Conservation (phyloP, 2,888 invertebrate species). For the Candidula unifasciata region DNA sequence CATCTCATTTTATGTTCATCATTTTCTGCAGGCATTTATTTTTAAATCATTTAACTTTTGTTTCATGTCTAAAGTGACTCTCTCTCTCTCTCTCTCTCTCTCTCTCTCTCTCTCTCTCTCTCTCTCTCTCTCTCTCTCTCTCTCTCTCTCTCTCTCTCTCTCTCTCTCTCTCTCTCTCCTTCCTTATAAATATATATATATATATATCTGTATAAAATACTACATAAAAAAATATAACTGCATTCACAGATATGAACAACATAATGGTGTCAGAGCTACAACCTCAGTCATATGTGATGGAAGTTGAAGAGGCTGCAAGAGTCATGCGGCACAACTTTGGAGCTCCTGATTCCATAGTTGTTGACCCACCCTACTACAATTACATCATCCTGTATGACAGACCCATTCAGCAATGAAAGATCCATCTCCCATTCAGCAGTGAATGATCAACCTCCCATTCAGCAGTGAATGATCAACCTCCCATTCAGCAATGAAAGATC, state of each 20-base stretch:
- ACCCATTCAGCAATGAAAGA: slow-evolving; percentile 29
- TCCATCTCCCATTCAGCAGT: background rate
- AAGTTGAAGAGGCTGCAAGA: slow-evolving; percentile 39
- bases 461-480: too few species aligned
- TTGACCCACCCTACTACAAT: slow-evolving; percentile 41
- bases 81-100: slow-evolving; percentile 6
- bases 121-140: slow-evolving; percentile 7
- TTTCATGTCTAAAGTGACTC: too few species aligned
- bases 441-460: too few species aligned
- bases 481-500: too few species aligned
- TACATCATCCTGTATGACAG: slow-evolving; percentile 46
- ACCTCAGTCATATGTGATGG: slow-evolving; percentile 43
- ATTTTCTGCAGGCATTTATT: too few species aligned
- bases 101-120: slow-evolving; percentile 5
- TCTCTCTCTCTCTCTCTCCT: too few species aligned
- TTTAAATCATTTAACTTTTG: too few species aligned
- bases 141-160: background rate
- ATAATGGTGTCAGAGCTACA: slow-evolving; percentile 37
- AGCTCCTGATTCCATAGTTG: slow-evolving; percentile 34
- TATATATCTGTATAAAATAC: too few species aligned
- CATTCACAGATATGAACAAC: slow-evolving; percentile 38
- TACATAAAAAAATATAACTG: background rate
- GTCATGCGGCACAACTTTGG: slow-evolving; percentile 39
- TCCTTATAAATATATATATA: too few species aligned
- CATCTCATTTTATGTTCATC: too few species aligned